Evolutionary conservation across 2,888 invertebrate genomes (phyloP), one percentile per base, ranked within the genome.

Genomic region (Anodontia alba): DNA sequence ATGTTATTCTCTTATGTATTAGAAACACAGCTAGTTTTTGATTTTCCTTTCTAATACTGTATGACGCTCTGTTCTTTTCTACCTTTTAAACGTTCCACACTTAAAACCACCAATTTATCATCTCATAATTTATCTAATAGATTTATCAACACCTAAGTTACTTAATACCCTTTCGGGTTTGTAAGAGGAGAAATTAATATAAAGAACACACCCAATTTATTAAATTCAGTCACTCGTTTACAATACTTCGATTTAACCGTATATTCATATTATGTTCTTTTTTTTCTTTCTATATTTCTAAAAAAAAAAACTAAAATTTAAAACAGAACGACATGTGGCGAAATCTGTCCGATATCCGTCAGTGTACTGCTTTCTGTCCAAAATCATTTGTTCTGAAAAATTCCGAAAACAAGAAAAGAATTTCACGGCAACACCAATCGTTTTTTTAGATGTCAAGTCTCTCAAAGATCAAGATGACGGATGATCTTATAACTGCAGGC

Each of bases 401-500:
- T n/a, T n/a, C n/a, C n/a, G n/a, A n/a, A n/a, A n/a, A n/a, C n/a
- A n/a, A n/a, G n/a, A n/a, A n/a, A 38, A 38, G 38, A 8, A 8
- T 8, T 38, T 12, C 38, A 8, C 38, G 12, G 12, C 17, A 15
- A 33, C 62, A 62, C 62, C 62, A 33, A n/a, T 62, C 5, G 17
- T 23, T 20, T 33, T 62, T 62, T 31, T 17, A 33, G 17, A 10
- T 62, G 62, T 62, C 62, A 62, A 62, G 33, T 17, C 2, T 20
- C 23, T 33, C 17, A 62, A 33, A 62, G 62, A 62, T 62, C 62
- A 33, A 20, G 33, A 69, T 69, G 69, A 69, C 69, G 12, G 43
- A 69, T 69, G 69, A n/a, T 43, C 43, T 43, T 42, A 12, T 43
- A 17, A 42, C 69, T 42, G 26, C n/a, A 42, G 69, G 69, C 69